Percentiles rank a stretch among this genome's conserved stretches.
phyloP scores from a whole-genome alignment of 2,888 invertebrate genomes.

The Odiellus spinosus region DNA sequence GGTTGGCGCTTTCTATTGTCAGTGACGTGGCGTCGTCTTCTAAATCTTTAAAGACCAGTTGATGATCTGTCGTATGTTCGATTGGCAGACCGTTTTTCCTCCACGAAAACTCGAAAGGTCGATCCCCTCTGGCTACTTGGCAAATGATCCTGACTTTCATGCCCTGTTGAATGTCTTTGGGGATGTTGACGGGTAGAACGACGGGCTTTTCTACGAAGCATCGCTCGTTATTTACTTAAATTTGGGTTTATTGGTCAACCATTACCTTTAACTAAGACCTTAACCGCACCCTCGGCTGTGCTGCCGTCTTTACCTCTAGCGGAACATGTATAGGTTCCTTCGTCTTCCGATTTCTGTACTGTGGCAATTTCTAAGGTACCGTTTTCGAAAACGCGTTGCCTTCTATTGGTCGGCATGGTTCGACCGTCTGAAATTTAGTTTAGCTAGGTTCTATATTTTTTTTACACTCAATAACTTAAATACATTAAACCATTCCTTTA shows the following conservation, averaged over 20 bases:
- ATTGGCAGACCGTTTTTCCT: conserved; percentile 27
- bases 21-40: conserved; percentile 15
- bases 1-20: conserved; percentile 16
- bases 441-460: no score
- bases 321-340: conserved; percentile 30
- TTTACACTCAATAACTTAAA: no score
- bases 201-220: conserved; percentile 50
- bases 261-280: conserved; percentile 15
- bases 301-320: conserved; percentile 20
- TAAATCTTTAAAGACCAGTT: conserved; percentile 16
- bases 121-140: conserved; percentile 30
- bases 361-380: conserved; percentile 29
- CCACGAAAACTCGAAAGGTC: conserved; percentile 33
- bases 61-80: conserved; percentile 24
- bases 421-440: conserved; percentile 23
- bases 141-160: conserved; percentile 31
- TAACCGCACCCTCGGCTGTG: conserved; percentile 11
- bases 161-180: conserved; percentile 32
- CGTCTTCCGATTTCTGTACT: conserved; percentile 29
- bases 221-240: no score
- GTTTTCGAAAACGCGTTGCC: conserved; percentile 28
- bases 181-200: conserved; percentile 33
- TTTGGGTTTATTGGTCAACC: background rate
- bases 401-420: conserved; percentile 30
- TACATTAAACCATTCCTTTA: conserved; percentile 1